A percentile compares a stretch with the other conserved stretches of the same genome.
Evolutionary conservation across 2,113 vertebrate species (phyloP).

Genomic region (Reinhardtius hippoglossoides): DNA sequence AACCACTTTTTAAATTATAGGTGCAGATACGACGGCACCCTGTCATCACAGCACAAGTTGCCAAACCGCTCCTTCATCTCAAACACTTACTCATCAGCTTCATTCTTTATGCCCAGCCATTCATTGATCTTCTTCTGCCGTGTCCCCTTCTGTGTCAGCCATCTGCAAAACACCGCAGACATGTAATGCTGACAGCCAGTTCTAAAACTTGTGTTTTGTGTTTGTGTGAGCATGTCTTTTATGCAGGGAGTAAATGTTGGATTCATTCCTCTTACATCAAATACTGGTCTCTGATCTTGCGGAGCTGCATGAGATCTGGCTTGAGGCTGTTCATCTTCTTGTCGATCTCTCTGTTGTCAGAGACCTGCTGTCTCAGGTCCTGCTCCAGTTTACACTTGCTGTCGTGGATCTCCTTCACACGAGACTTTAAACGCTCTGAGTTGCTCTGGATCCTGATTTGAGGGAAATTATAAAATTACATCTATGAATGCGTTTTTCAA

Average conservation of each 20-base stretch:
- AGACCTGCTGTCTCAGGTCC: constrained; percentile 94
- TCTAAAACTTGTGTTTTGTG: background rate
- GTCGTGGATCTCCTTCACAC: constrained; percentile 98
- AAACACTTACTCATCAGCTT: constrained; percentile 96
- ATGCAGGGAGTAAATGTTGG: background rate
- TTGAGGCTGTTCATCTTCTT: constrained; percentile 99
- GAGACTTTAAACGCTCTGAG: constrained; percentile 95
- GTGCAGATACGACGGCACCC: background rate
- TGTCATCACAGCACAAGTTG: background rate
- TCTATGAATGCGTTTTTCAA: background rate
- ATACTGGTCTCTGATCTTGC: constrained; percentile 98
- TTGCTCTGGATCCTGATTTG: constrained; percentile 92
- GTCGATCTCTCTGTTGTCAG: constrained; percentile 96
- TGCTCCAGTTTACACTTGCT: constrained; percentile 93
- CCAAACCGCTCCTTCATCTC: background rate
- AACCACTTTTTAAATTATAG: background rate
- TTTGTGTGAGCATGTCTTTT: background rate
- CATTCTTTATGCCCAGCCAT: constrained; percentile 93
- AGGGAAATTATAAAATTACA: background rate
- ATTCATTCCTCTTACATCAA: constrained; percentile 86
- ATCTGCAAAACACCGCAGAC: constrained; percentile 81
- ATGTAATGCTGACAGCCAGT: background rate
- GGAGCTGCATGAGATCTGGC: constrained; percentile 97
- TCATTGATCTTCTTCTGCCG: constrained; percentile 97
- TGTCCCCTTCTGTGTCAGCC: constrained; percentile 98